Evolutionary conservation across 30 jellyfish, hydroid and myxozoan species (phyloP).

Genomic region (Chrysaora quinquecirrha): DNA sequence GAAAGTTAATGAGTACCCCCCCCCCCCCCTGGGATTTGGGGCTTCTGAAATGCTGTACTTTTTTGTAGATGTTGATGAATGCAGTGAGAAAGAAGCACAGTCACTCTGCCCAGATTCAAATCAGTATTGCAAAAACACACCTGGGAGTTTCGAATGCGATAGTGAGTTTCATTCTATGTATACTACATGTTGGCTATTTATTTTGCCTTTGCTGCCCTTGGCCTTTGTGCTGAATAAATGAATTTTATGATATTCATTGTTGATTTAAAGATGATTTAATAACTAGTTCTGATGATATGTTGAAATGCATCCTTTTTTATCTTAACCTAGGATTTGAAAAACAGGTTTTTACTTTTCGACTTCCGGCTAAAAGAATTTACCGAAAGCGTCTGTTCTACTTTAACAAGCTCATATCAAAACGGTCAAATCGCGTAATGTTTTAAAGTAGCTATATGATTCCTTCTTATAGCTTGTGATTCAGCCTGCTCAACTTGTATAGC

Average conservation of each 20-base stretch:
- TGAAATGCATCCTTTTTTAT: not conserved
- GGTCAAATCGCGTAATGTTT: too few relatives aligned
- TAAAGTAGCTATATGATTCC: too few relatives aligned
- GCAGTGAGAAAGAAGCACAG: constrained; percentile 57
- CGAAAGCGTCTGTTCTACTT: not conserved
- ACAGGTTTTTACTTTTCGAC: not conserved
- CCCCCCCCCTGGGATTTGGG: too few relatives aligned
- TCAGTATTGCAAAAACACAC: constrained; percentile 68
- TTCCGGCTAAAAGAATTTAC: not conserved
- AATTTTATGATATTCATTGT: too few relatives aligned
- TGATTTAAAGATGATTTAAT: too few relatives aligned
- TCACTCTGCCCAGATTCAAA: constrained; percentile 61
- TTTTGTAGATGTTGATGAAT: constrained; percentile 74
- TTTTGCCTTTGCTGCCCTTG: too few relatives aligned
- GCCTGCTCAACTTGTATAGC: constrained; percentile 82
- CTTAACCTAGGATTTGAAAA: not conserved
- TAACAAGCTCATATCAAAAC: not conserved
- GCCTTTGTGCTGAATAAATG: too few relatives aligned
- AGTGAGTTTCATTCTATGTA: constrained; percentile 43
- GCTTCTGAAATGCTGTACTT: too few relatives aligned
- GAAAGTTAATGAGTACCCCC: too few relatives aligned
- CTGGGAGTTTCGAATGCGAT: constrained; percentile 77
- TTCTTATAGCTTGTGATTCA: constrained; percentile 78
- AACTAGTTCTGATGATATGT: not conserved
- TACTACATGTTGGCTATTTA: too few relatives aligned